Evolutionary conservation across 2,113 vertebrate genomes (phyloP).

Genomic region (Falco punctatus): DNA sequence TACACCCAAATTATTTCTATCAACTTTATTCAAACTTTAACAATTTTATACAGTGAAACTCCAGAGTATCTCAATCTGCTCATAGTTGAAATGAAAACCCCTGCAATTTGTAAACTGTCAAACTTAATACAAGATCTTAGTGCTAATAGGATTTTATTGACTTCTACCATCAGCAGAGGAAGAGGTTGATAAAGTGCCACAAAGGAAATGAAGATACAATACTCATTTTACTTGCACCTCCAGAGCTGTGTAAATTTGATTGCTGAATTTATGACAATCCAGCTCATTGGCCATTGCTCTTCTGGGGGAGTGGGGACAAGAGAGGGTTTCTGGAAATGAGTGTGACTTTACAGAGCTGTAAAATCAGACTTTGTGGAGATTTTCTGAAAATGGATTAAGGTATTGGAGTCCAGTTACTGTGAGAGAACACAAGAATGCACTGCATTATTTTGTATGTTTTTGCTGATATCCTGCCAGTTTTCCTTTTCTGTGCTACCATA

Average conservation of each 20-base stretch:
- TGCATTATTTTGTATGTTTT: background rate
- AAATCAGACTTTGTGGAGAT: background rate
- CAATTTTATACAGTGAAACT: background rate
- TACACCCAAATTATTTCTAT: background rate
- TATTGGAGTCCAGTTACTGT: background rate
- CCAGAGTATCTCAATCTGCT: background rate
- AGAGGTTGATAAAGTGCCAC: constrained; percentile 44
- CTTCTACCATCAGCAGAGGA: constrained; percentile 50
- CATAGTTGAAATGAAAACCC: constrained; percentile 55
- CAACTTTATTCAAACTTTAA: constrained; percentile 7
- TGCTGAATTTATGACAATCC: constrained; percentile 39
- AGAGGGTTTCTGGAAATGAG: background rate
- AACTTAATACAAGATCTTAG: constrained; percentile 38
- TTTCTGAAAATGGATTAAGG: background rate
- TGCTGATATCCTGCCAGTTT: background rate
- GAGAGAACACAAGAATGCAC: background rate
- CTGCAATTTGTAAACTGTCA: constrained; percentile 62
- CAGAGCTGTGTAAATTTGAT: constrained; percentile 23
- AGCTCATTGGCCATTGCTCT: constrained; percentile 21
- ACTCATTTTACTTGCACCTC: constrained; percentile 31
- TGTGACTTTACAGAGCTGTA: background rate
- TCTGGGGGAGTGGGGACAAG: background rate
- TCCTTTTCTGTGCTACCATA: background rate
- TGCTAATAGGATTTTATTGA: constrained; percentile 66
- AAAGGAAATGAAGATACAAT: constrained; percentile 53